Conservation (phyloP, 1,140 invertebrate genomes). For the Portunus trituberculatus region DNA sequence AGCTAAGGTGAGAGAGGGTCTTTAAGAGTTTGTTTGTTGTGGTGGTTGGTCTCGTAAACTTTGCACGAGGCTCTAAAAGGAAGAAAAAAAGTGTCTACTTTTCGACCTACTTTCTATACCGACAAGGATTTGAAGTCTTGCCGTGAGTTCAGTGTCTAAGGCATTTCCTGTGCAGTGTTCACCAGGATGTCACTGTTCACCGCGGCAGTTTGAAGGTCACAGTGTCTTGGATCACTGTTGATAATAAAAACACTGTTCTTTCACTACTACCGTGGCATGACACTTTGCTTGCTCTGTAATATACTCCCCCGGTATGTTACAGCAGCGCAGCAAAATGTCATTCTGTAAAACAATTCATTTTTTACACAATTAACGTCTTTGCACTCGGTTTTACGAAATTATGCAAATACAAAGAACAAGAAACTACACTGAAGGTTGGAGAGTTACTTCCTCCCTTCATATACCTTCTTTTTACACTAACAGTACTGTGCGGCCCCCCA, state of each 20-base stretch:
- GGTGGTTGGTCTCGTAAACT: background rate
- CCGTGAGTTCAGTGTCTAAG: background rate
- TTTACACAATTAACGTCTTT: constrained; percentile 3
- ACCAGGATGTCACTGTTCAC: background rate
- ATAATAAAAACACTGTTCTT: background rate
- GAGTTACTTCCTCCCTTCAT: background rate
- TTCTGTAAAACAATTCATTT: constrained; percentile 1
- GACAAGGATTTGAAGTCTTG: background rate
- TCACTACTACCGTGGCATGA: background rate
- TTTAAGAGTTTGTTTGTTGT: background rate
- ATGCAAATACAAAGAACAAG: constrained; percentile 23
- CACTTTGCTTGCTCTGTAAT: background rate
- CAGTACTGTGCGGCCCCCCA: background rate
- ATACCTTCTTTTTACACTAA: background rate
- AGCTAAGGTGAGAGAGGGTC: background rate
- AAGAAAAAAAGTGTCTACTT: background rate
- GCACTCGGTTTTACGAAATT: constrained; percentile 10
- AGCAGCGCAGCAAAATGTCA: background rate
- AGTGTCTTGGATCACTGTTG: background rate
- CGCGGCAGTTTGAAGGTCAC: background rate
- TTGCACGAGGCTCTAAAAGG: background rate
- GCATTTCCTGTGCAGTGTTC: background rate
- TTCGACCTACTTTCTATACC: too few species aligned
- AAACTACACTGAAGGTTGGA: background rate
- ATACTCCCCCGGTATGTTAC: constrained; percentile 1